Percentiles rank a stretch among this genome's conserved stretches.
Evolutionary conservation across 2,797 vertebrate genomes (phyloP).

Genomic region (Pangasius larnaudii): DNA sequence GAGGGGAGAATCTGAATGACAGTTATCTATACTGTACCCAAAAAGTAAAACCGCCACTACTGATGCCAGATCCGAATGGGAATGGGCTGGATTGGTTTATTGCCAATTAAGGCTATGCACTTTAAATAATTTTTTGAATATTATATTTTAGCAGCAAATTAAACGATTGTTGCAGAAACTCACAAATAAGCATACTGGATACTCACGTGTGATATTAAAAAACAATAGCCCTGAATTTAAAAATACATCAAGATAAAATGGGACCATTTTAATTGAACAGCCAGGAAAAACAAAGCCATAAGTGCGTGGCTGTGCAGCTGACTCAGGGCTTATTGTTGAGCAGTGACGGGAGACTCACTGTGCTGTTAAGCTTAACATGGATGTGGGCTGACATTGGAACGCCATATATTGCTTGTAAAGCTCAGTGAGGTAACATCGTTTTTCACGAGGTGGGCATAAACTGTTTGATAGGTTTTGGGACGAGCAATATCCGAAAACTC

Average conservation of each 20-base stretch:
- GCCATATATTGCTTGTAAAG: neutral
- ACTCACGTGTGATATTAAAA: neutral
- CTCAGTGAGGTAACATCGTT: neutral
- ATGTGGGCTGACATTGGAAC: neutral
- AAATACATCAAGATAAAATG: neutral
- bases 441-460: neutral
- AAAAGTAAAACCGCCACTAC: too few relatives aligned
- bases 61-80: neutral
- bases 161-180: neutral
- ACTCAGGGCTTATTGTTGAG: neutral
- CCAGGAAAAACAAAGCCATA: neutral
- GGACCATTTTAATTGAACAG: neutral
- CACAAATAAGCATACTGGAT: neutral
- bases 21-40: too few relatives aligned
- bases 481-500: neutral
- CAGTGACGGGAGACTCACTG: neutral
- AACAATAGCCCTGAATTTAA: neutral
- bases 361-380: neutral
- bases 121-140: too few relatives aligned
- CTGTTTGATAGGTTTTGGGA: neutral
- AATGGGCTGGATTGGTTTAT: neutral
- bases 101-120: too few relatives aligned
- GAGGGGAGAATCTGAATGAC: too few relatives aligned
- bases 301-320: neutral
- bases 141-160: neutral